phyloP scores from a whole-genome alignment of 2,797 vertebrate species.

The Syngnathus acus region DNA sequence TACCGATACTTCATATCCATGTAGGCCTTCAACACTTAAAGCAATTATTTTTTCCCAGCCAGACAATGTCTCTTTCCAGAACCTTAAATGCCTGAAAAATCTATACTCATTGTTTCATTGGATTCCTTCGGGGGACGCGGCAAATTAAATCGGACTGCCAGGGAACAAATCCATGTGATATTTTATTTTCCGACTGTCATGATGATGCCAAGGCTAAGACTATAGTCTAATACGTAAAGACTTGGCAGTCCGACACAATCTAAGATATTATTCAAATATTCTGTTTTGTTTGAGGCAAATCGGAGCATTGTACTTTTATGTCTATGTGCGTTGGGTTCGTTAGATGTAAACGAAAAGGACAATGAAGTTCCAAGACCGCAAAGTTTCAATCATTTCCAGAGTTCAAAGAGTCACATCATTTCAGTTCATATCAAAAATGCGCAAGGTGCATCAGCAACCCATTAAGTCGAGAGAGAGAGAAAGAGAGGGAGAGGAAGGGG shows the following conservation, averaged over 20 bases:
- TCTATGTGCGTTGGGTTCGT: background rate
- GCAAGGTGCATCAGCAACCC: background rate
- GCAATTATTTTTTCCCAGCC: background rate
- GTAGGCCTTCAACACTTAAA: background rate
- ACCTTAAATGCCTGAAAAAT: background rate
- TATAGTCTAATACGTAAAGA: conserved; percentile 15
- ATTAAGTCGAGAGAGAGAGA: background rate
- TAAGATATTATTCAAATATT: conserved; percentile 43
- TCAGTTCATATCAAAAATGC: background rate
- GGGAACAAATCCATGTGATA: background rate
- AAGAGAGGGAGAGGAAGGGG: too few species aligned
- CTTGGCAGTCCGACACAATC: conserved; percentile 19
- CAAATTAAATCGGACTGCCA: background rate
- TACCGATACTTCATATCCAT: background rate
- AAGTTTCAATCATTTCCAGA: background rate
- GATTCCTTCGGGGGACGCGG: background rate
- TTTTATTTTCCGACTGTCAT: conserved; percentile 19
- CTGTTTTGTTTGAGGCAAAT: conserved; percentile 41
- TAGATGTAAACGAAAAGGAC: background rate
- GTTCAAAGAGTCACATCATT: background rate
- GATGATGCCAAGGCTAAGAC: conserved; percentile 11
- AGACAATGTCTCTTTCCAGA: background rate
- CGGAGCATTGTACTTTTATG: conserved; percentile 28
- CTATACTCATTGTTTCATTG: background rate
- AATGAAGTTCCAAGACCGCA: background rate